Conservation (phyloP, 2,888 invertebrate genomes). For the Athetis lepigone region DNA sequence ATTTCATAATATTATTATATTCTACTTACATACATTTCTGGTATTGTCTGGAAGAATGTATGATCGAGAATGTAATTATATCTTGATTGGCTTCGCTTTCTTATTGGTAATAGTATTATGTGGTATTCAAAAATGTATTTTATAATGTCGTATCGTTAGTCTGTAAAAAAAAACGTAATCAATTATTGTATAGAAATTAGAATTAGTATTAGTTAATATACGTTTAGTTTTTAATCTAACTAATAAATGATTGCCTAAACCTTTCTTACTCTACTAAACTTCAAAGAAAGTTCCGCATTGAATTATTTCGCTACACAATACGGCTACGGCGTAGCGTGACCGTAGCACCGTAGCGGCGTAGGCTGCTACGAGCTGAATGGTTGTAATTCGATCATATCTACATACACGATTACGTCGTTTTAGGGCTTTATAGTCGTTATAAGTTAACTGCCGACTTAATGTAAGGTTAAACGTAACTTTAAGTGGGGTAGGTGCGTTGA, state of each 20-base stretch:
- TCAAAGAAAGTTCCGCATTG: constrained; percentile 11
- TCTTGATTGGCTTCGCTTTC: no score
- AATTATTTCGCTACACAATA: constrained; percentile 25
- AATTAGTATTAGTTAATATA: no score
- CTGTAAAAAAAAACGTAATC: no score
- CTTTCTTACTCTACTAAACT: neutral
- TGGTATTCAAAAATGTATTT: no score
- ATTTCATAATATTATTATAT: no score
- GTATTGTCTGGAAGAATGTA: no score
- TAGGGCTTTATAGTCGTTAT: constrained; percentile 28
- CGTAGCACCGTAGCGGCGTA: constrained; percentile 40
- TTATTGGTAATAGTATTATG: no score
- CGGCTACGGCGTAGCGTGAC: constrained; percentile 54
- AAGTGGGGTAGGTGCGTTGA: constrained; percentile 7
- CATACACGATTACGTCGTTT: constrained; percentile 25
- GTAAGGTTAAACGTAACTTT: constrained; percentile 5
- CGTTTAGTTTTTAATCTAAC: neutral
- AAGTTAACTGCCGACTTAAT: constrained; percentile 24
- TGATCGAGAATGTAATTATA: no score
- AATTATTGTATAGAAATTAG: no score
- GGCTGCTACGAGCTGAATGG: constrained; percentile 31
- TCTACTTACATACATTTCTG: no score
- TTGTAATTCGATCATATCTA: constrained; percentile 36
- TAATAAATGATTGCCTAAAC: neutral
- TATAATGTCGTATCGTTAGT: no score